Evolutionary conservation across 1,140 invertebrate genomes (phyloP), one percentile per base, ranked within the genome.

Genomic region (Meloidogyne exigua): DNA sequence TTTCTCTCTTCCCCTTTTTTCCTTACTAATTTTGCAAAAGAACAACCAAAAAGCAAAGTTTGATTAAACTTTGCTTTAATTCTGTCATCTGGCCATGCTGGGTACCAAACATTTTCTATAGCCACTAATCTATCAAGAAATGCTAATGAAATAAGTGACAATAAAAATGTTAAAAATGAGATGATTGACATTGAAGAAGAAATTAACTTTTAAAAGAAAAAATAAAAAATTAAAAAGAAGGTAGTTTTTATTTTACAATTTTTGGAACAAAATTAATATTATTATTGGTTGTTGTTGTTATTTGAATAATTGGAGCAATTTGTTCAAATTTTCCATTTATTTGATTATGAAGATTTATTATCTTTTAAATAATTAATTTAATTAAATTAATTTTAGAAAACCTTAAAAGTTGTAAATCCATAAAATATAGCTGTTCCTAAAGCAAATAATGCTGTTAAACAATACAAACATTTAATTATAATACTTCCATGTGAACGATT

Each of bases 381-480:
- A 32, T 32, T 32, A 3, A 32, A 32, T 32, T 39, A 39, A 9
- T 7, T 7, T 39, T 39, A 39, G 10, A 39, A 7, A 10, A 85
- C 84, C 62, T 82, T 73, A 75, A 80, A 86, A 39, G 84, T 86
- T 62, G 84, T 86, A 76, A 86, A 86, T 21, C 83, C 84, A 65
- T 86, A 86, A 75, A 86, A 86, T 13, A 86, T 79, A 13, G 82
- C 79, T 2, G 83, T 81, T 12, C 76, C 72, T 44, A 85, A 78
- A 25, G 82, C 79, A 42, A 86, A 75, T 10, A 78, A 72, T 28
- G 85, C 42, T 11, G 80, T 82, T 10, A 87, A 73, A 25, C 67
- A 74, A 72, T 87, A 86, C 0, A 86, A 68, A 1, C 82, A 80
- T 69, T 86, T 86, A 3, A 86, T 78, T 7, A 87, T 75, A 76